Base-by-base conservation (phyloP, 2,888 invertebrate species). In the Acanthopleura granulata region DNA sequence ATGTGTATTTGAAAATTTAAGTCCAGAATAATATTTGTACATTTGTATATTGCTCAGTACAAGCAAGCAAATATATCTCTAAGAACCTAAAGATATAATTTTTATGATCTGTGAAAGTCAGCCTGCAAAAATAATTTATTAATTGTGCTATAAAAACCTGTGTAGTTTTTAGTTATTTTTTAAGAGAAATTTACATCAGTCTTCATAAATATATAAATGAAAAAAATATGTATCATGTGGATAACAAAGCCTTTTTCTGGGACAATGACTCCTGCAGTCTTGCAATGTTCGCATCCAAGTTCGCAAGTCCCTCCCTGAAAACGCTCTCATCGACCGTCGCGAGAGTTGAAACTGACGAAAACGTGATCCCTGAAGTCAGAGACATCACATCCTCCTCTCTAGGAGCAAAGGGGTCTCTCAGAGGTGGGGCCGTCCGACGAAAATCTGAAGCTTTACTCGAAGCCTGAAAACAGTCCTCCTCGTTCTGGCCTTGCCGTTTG, bases 281-380 rank as follows among this genome's bases (percentile, higher is more conserved):
- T 3, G 86, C 83, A 57, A 89, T 89, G 75, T 87, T 87, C 16
- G 83, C 86, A 79, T 88, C 88, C 9, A 89, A 78, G 6, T 83
- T 82, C 14, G 86, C 87, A 49, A 89, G 83, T 0, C 87, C 88
- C 61, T 83, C 83, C 72, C 84, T 76, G 76, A 89, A 89, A 15
- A 81, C 82, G 9, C 76, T 76, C 25, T 88, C 87, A 76, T 87
- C 86, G 11, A 84, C 80, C 22, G 85, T 82, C 16, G 82, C 79
- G 0, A 83, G 79, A 22, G 85, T 75, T 0, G 79, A 73, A 15
- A 77, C 70, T 30, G 74, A 81, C 15, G 80, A 77, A 1, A 82
- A 76, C 0, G 84, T 80, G 1, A 75, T 75, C 76, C 77, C 81
- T 0, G 83, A 84, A 0, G 82, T 81, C 15, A 82, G 82, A 0